These are phyloP conservation scores for Lepas anatifera DNA, from an alignment of 2,888 invertebrate species.

Conservation along the genomic window DNA sequence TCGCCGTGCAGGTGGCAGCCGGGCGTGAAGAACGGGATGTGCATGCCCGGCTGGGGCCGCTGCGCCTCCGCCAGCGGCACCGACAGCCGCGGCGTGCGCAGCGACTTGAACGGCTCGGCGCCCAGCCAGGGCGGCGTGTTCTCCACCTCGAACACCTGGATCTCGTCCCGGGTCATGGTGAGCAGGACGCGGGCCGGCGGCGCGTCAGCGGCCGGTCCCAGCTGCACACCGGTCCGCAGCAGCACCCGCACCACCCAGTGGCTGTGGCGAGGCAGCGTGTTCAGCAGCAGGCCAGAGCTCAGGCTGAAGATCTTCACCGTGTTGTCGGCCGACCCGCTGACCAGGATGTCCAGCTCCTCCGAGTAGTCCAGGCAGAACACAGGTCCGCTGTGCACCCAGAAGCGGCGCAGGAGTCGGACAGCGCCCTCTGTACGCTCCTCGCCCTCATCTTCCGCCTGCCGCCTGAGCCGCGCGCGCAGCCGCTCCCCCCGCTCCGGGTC, in stretches of 20 bases:
- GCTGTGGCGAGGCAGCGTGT: constrained; percentile 18
- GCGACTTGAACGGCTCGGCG: neutral
- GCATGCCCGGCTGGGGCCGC: neutral
- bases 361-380: constrained; percentile 23
- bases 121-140: neutral
- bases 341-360: constrained; percentile 19
- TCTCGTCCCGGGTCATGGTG: constrained; percentile 9
- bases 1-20: constrained; percentile 4
- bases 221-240: constrained; percentile 8
- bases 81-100: neutral
- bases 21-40: constrained; percentile 13
- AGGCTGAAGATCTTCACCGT: constrained; percentile 22
- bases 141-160: constrained; percentile 8
- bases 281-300: constrained; percentile 19
- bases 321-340: constrained; percentile 24
- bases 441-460: neutral
- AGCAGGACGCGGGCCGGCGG: neutral
- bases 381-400: constrained; percentile 23
- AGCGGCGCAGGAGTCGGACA: constrained; percentile 6
- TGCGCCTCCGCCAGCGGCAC: constrained; percentile 3
- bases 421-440: neutral
- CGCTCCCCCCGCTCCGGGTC: neutral
- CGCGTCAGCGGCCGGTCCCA: neutral
- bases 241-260: constrained; percentile 23
- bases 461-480: neutral